phyloP scores from a whole-genome alignment of 2,888 invertebrate genomes.

The Lochmaea capreae region DNA sequence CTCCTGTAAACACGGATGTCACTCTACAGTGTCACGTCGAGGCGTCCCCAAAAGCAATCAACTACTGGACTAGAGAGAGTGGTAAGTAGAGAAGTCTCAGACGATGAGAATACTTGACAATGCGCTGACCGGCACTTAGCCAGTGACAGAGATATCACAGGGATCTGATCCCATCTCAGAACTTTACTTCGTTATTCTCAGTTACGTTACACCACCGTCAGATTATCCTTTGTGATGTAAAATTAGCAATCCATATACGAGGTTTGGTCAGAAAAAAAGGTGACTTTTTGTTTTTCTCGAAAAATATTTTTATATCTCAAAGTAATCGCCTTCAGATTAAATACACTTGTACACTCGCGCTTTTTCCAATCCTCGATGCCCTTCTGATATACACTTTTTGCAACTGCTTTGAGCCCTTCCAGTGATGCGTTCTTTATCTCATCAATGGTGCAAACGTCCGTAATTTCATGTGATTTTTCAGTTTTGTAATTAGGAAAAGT shows the following conservation, averaged over 20 bases:
- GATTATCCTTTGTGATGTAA: conserved; percentile 2
- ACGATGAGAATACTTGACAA: conserved; percentile 38
- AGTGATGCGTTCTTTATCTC: too few species aligned
- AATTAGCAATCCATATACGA: conserved; percentile 1
- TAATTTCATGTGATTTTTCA: too few species aligned
- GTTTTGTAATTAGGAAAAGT: too few species aligned
- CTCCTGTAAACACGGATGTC: conserved; percentile 87
- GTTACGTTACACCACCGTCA: background rate
- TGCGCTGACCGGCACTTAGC: conserved; percentile 39
- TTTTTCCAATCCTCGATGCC: too few species aligned
- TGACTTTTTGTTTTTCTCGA: too few species aligned
- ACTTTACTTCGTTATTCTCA: conserved; percentile 21
- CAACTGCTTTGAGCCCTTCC: too few species aligned
- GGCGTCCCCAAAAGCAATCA: conserved; percentile 93
- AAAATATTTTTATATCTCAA: too few species aligned
- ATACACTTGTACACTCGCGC: too few species aligned
- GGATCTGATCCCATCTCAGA: conserved; percentile 22
- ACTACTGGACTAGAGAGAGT: conserved; percentile 92
- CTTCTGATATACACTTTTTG: too few species aligned
- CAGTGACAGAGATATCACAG: conserved; percentile 27
- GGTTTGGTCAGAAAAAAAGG: background rate
- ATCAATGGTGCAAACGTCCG: too few species aligned
- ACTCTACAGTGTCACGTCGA: conserved; percentile 88
- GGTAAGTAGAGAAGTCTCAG: conserved; percentile 70
- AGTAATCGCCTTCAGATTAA: too few species aligned